Base-by-base conservation (phyloP, 2,888 invertebrate genomes). In the Troilus luridus region DNA sequence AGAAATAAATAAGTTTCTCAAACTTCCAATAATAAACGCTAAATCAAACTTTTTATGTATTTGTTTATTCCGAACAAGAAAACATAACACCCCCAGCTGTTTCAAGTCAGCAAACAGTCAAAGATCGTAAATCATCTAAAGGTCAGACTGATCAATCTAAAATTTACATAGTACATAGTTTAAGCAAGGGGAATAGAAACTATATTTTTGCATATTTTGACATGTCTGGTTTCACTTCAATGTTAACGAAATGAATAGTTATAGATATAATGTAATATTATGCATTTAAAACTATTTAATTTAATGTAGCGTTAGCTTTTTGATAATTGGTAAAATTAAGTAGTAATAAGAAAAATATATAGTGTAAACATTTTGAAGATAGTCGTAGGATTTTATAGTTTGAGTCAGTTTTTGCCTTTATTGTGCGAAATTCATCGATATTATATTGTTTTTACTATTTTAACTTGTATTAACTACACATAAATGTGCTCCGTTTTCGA, bases 151-250 rank as follows among this genome's bases (percentile, higher is more conserved):
- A 81, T 81, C 81, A 54, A 81, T 81, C 81, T 27, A 27, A 24
- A 72, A 81, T 81, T 81, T 81, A 56, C 81, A 81, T 81, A 81
- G 72, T 12, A 72, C 72, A 72, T 81, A 41, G 24, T 81, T 56
- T 41, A 27, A 81, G 54, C 54, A 56, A n/a, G 81, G 56, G 81
- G n/a, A 81, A 56, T 21, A 54, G 56, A 81, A 54, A 56, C 81
- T 81, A 8, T 56, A 56, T 56, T 19, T 56, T 54, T 81, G 41
- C 81, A 56, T 54, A 81, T 81, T 72, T 72, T 72, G 72, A 72
- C 72, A 72, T 72, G 64, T 11, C 19, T n/a, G 64, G 19, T 72
- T 72, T 72, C 72, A 72, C 27, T 72, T 72, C 27, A 5, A 27
- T 27, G n/a, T 64, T 64, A 41, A 41, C 41, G 41, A 1, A 41